phyloP scores from a whole-genome alignment of 2,888 invertebrate genomes.

The Ypsolopha scabrella region DNA sequence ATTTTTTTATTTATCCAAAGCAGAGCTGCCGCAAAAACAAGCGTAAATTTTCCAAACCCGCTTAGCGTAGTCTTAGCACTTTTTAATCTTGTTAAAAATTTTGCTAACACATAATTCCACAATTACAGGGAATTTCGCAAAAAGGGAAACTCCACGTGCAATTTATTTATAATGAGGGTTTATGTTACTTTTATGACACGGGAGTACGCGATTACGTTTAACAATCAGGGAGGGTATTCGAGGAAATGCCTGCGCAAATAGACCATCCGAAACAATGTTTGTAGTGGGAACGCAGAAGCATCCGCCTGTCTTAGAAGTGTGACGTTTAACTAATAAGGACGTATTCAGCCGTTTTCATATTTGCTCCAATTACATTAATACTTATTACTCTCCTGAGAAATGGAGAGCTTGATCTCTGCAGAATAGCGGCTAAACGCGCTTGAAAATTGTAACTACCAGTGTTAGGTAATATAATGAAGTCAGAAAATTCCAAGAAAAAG shows the following conservation, averaged over 20 bases:
- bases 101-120: constrained; percentile 21
- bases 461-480: no score
- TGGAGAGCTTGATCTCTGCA: neutral
- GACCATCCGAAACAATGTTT: constrained; percentile 2
- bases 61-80: constrained; percentile 29
- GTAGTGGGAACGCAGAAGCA: neutral
- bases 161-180: neutral
- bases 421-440: neutral
- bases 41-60: constrained; percentile 36
- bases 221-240: neutral
- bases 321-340: constrained; percentile 48
- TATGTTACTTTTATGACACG: neutral
- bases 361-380: constrained; percentile 58
- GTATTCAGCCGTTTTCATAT: constrained; percentile 53
- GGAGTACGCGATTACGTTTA: neutral
- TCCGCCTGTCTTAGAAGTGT: constrained; percentile 24
- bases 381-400: constrained; percentile 30
- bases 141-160: neutral
- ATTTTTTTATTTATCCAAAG: neutral
- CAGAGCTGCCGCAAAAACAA: constrained; percentile 20
- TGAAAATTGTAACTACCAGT: no score
- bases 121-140: constrained; percentile 13
- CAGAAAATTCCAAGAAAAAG: no score
- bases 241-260: neutral
- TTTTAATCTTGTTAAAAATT: constrained; percentile 38